These are phyloP conservation scores for Ashinkailepas kermadecensis DNA, from an alignment of 2,888 invertebrate species.

Conservation along the genomic window DNA sequence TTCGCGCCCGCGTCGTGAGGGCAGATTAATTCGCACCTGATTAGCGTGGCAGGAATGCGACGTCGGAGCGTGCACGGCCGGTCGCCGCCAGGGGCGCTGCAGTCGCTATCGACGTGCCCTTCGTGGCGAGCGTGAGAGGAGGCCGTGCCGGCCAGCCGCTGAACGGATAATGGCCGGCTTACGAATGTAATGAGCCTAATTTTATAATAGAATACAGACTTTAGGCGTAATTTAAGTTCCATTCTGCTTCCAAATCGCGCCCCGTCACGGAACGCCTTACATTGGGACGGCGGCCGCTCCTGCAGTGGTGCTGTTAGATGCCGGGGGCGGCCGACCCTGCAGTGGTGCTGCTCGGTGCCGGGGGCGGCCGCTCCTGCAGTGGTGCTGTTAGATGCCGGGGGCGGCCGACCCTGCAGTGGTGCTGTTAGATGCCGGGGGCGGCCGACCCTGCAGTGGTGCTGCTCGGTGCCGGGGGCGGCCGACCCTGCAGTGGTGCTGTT, in stretches of 20 bases:
- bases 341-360: background rate
- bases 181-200: constrained; percentile 14
- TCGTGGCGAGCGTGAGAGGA: background rate
- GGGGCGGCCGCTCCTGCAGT: background rate
- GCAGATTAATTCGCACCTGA: constrained; percentile 17
- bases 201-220: constrained; percentile 11
- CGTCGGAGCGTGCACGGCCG: background rate
- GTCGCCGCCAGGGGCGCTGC: constrained; percentile 4
- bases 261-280: background rate
- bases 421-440: no score
- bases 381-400: no score
- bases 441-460: no score
- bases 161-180: constrained; percentile 7
- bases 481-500: no score
- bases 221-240: constrained; percentile 18
- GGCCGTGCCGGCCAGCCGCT: background rate
- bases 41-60: constrained; percentile 8
- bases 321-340: no score
- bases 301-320: no score
- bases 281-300: background rate
- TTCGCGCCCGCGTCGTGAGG: constrained; percentile 14
- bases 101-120: background rate
- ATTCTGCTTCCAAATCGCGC: constrained; percentile 7
- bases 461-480: no score
- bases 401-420: no score